These are phyloP conservation scores for Ctenomys sociabilis DNA, from an alignment of 2,113 vertebrate genomes.

Conservation along the genomic window DNA sequence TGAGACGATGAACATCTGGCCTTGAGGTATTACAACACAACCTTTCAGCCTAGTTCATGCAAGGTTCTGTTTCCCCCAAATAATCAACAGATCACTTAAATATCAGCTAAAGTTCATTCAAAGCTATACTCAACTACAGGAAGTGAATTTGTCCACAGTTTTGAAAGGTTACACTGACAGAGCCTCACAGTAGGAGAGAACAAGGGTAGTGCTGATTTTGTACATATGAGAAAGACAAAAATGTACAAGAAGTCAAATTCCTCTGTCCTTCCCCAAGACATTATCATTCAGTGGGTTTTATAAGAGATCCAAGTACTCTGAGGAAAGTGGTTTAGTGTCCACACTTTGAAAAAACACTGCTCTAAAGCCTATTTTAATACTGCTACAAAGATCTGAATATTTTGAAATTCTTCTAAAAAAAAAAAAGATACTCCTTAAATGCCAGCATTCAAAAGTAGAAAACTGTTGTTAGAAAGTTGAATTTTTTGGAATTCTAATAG, in stretches of 20 bases:
- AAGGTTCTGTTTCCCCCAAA: constrained; percentile 53
- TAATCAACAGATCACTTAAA: constrained; percentile 71
- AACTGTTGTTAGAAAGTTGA: neutral
- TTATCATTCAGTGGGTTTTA: neutral
- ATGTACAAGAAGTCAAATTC: neutral
- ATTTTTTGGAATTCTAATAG: constrained; percentile 52
- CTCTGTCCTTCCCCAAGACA: neutral
- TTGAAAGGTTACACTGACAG: constrained; percentile 29
- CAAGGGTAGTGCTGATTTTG: neutral
- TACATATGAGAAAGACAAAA: neutral
- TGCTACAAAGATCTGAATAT: neutral
- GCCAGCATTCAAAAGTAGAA: constrained; percentile 54
- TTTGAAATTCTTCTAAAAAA: constrained; percentile 12
- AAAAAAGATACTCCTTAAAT: constrained; percentile 60
- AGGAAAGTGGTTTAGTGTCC: neutral
- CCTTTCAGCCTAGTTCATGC: constrained; percentile 57
- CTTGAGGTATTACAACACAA: constrained; percentile 47
- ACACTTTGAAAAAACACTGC: neutral
- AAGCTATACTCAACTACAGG: constrained; percentile 35
- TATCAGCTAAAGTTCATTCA: constrained; percentile 56
- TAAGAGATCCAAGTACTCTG: neutral
- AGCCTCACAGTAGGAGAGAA: constrained; percentile 16
- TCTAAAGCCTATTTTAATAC: neutral
- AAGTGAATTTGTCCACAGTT: constrained; percentile 9
- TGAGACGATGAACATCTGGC: constrained; percentile 58